phyloP scores from a whole-genome alignment of 2,797 vertebrate species.

The Halcyon smyrnensis region DNA sequence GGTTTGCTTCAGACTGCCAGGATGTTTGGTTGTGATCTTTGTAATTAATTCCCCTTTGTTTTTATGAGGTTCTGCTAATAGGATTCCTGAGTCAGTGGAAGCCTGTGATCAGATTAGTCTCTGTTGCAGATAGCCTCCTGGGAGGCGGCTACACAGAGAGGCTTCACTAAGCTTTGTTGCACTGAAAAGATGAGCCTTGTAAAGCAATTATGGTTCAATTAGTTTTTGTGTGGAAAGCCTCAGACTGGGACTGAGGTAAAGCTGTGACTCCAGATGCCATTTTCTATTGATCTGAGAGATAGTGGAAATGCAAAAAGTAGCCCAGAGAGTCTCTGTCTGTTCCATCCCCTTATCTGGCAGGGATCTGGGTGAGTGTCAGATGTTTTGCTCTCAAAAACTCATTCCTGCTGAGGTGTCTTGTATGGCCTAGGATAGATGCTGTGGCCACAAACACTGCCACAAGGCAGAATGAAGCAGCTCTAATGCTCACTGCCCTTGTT shows the following conservation, averaged over 20 bases:
- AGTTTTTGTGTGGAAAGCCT: constrained; percentile 4
- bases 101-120: constrained; percentile 51
- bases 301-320: not conserved
- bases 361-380: not conserved
- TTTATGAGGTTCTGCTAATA: constrained; percentile 23
- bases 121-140: constrained; percentile 7
- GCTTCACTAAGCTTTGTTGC: constrained; percentile 18
- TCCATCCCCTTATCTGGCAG: not conserved
- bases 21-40: constrained; percentile 16
- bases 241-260: not conserved
- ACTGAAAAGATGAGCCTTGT: not conserved
- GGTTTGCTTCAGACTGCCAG: not conserved
- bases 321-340: not conserved
- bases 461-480: not conserved
- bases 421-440: not conserved
- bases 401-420: not conserved
- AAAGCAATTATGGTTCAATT: constrained; percentile 36
- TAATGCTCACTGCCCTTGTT: not conserved
- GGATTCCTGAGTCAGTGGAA: constrained; percentile 6
- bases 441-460: not conserved
- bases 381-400: not conserved
- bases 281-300: not conserved
- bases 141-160: not conserved
- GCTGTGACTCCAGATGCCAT: not conserved
- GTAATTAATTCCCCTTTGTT: constrained; percentile 43